These are phyloP conservation scores for Drosophila ogumai DNA, from an alignment of 1,140 invertebrate genomes.

Conservation along the genomic window DNA sequence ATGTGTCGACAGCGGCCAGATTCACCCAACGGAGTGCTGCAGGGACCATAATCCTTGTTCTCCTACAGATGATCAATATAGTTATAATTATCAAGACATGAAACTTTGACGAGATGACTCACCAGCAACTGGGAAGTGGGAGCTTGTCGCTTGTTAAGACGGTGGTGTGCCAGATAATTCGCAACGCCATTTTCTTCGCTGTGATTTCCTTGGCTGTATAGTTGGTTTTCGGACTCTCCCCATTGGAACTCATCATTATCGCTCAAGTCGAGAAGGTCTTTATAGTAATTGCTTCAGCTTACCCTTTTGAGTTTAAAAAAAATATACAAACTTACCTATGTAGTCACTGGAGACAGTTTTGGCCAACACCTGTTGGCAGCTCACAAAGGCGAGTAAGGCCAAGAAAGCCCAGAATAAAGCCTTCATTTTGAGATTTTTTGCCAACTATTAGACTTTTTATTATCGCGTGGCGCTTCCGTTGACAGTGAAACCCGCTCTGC, in stretches of 20 bases:
- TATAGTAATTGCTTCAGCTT: neutral
- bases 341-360: conserved; percentile 49
- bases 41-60: conserved; percentile 87
- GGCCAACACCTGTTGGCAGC: neutral
- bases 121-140: conserved; percentile 50
- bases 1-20: conserved; percentile 88
- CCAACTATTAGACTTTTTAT: conserved; percentile 24
- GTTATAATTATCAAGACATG: neutral
- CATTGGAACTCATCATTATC: conserved; percentile 81
- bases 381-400: conserved; percentile 13
- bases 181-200: conserved; percentile 23
- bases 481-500: conserved; percentile 22
- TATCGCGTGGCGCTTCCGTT: conserved; percentile 69
- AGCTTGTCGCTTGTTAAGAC: conserved; percentile 65
- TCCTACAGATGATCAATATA: conserved; percentile 44
- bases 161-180: conserved; percentile 67
- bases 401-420: conserved; percentile 19
- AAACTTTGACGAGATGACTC: neutral
- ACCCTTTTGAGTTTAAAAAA: neutral
- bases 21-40: conserved; percentile 87
- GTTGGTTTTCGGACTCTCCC: conserved; percentile 64
- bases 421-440: conserved; percentile 45
- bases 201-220: conserved; percentile 25
- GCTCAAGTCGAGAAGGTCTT: conserved; percentile 72
- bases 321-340: conserved; percentile 38